Evolutionary conservation across 2,888 invertebrate species (phyloP), one percentile per base, ranked within the genome.

Genomic region (Heliconius sara): DNA sequence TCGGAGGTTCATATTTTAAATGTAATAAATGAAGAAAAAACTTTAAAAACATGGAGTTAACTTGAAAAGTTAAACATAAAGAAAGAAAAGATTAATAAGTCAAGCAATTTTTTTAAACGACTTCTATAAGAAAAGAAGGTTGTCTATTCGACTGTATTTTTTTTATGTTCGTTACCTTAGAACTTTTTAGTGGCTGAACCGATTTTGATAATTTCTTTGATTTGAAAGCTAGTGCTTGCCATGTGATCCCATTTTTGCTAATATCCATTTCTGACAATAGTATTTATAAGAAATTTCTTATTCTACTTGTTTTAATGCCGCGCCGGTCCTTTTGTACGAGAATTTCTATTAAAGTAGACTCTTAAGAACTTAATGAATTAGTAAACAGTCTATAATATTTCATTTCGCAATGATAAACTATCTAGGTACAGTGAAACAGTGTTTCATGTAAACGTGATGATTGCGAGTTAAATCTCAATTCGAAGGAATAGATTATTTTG

Each of bases 321-420:
- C 43, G 43, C 39, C 43, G 25, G 68, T 68, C 25, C 68, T 43
- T 68, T 68, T 39, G 68, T 68, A 68, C 68, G 39, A 68, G 39
- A 43, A 25, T 68, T 25, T 13, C 25, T 68, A 68, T 68, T 68
- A 68, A 68, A 43, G 25, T 68, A n/a, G n/a, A 68, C 68, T 39
- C 43, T n/a, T 68, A 43, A 7, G n/a, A 7, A 68, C 68, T 39
- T 68, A 68, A 68, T 68, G 43, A 16, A 25, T 16, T 68, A 43
- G 43, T 43, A 43, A 68, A 68, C 13, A 25, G 68, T 68, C n/a
- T 39, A 39, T 39, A 39, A 67, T 67, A 67, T 67, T 67, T 39
- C n/a, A 67, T n/a, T 3, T 39, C 16, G 52, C 16, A 52, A 52
- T 52, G 5, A 1, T 52, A 7, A 19, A 19, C 52, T 19, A 52